Evolutionary conservation across 2,888 invertebrate species (phyloP).

Genomic region (Pyrrhosoma nymphula): DNA sequence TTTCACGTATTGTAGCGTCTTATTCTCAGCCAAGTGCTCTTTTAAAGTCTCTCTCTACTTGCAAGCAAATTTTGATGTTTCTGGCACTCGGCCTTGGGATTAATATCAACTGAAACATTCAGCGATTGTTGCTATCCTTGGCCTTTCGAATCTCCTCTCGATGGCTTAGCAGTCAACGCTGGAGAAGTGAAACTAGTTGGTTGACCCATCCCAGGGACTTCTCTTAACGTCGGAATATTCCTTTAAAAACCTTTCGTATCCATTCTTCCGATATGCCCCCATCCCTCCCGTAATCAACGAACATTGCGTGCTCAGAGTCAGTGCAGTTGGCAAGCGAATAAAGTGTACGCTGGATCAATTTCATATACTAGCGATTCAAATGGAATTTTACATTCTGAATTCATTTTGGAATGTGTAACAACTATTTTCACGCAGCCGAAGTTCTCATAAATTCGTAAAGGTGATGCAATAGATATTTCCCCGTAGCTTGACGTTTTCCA

Average conservation of each 20-base stretch:
- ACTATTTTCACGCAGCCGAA: too few relatives aligned
- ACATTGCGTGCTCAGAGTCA: not conserved
- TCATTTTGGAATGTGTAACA: too few relatives aligned
- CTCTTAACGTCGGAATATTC: not conserved
- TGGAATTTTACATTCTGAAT: too few relatives aligned
- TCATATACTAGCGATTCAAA: too few relatives aligned
- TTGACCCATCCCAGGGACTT: slow-evolving; percentile 23
- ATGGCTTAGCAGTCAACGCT: not conserved
- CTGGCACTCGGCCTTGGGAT: not conserved
- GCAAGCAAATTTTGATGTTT: not conserved
- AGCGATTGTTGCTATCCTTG: slow-evolving; percentile 31
- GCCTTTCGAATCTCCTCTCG: slow-evolving; percentile 22
- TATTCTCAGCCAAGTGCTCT: too few relatives aligned
- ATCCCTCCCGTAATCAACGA: not conserved
- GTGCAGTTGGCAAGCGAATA: too few relatives aligned
- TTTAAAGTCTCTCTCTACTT: not conserved
- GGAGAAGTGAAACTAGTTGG: not conserved
- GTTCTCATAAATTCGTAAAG: too few relatives aligned
- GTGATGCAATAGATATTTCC: too few relatives aligned
- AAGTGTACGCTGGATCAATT: too few relatives aligned
- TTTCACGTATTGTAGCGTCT: too few relatives aligned
- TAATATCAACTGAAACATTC: not conserved
- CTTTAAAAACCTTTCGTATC: not conserved
- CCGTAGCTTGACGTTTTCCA: too few relatives aligned
- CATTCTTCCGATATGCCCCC: not conserved